Evolutionary conservation across 2,888 invertebrate species (phyloP).

Genomic region (Calameuta pallipes): DNA sequence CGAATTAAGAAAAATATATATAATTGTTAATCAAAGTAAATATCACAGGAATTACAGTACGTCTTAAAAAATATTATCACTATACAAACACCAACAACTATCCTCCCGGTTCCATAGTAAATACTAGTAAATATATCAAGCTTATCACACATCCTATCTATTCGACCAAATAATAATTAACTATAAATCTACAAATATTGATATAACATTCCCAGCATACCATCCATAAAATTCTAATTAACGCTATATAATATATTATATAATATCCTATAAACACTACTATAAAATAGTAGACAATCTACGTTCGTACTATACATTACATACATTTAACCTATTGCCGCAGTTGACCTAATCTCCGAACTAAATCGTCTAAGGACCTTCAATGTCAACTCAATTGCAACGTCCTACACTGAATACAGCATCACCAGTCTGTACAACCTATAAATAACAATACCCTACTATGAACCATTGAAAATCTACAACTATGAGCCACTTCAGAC

Average conservation of each 20-base stretch:
- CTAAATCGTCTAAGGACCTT: not conserved
- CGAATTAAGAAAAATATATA: not conserved
- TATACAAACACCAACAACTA: not conserved
- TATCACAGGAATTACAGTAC: not conserved
- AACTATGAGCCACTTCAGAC: not conserved
- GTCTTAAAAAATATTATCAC: not conserved
- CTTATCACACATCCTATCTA: not conserved
- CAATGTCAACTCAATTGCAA: not conserved
- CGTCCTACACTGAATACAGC: not conserved
- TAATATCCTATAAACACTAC: not conserved
- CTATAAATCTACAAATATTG: not conserved
- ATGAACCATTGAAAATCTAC: not conserved
- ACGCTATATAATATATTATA: not conserved
- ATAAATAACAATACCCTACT: not conserved
- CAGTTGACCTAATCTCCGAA: not conserved
- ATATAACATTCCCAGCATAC: not conserved
- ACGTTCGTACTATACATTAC: not conserved
- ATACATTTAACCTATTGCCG: not conserved
- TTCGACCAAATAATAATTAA: not conserved
- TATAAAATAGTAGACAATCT: not conserved
- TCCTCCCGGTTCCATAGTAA: not conserved
- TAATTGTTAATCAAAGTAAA: not conserved
- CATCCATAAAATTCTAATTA: not conserved
- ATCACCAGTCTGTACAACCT: too few species aligned
- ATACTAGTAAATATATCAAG: not conserved